A percentile compares a stretch with the other conserved stretches of the same genome.
These are phyloP conservation scores for Tachina fera DNA, from an alignment of 2,888 invertebrate species.

Conservation along the genomic window DNA sequence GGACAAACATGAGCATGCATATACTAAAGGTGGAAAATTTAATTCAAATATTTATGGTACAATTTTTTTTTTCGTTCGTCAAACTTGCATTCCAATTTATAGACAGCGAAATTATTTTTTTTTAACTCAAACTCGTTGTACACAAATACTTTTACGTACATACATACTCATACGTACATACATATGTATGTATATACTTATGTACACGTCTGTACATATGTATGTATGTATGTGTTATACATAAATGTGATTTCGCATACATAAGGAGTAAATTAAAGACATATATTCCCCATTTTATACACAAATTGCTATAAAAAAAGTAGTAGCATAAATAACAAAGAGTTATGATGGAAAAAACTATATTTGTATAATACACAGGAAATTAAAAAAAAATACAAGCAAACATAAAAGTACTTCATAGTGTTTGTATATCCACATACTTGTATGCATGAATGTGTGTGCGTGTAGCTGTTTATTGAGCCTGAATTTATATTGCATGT, in stretches of 20 bases:
- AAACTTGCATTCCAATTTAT: constrained; percentile 33
- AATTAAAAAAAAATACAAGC: constrained; percentile 46
- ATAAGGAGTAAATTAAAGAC: constrained; percentile 47
- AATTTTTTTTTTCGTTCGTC: constrained; percentile 47
- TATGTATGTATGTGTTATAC: not conserved
- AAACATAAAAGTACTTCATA: constrained; percentile 5
- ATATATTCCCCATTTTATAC: constrained; percentile 32
- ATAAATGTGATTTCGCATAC: constrained; percentile 11
- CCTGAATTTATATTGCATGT: not conserved
- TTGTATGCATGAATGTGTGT: not conserved
- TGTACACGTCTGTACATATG: not conserved
- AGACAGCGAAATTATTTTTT: constrained; percentile 39
- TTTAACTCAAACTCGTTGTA: not conserved
- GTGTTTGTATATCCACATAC: not conserved
- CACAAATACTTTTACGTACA: too few species aligned
- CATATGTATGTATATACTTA: not conserved
- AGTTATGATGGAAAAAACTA: constrained; percentile 52
- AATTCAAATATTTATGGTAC: constrained; percentile 30
- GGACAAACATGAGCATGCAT: not conserved
- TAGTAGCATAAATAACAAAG: not conserved
- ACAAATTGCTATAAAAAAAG: constrained; percentile 9
- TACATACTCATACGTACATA: not conserved
- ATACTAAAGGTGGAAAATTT: not conserved
- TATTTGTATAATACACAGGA: constrained; percentile 49
- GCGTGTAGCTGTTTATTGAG: not conserved